Conservation (phyloP, 2,888 invertebrate genomes). For the Cephus rjabovi region DNA sequence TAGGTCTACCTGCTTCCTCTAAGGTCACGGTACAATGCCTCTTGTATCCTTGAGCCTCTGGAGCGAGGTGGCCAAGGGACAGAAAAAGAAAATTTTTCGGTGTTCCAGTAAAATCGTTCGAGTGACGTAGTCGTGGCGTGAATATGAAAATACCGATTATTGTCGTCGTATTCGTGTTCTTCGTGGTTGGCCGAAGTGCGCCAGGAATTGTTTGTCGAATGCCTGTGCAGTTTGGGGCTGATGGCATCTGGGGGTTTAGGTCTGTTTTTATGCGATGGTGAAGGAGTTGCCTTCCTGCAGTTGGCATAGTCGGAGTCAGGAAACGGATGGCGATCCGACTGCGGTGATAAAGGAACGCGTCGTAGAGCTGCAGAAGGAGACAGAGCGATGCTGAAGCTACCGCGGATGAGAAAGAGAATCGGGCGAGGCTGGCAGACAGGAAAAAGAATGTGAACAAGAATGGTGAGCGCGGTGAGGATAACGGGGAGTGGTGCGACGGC, state of each 20-base stretch:
- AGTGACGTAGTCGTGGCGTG: background rate
- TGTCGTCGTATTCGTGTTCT: background rate
- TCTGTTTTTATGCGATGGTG: background rate
- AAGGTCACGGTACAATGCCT: background rate
- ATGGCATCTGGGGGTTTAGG: background rate
- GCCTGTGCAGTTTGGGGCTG: background rate
- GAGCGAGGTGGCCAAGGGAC: background rate
- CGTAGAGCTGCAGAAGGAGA: background rate
- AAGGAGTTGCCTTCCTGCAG: background rate
- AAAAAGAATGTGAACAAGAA: background rate
- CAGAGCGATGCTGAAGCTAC: background rate
- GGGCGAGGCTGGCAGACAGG: background rate
- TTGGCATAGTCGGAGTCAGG: constrained; percentile 14
- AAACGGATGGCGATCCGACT: constrained; percentile 37
- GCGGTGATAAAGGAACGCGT: constrained; percentile 35
- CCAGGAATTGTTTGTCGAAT: background rate
- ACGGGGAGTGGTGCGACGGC: background rate
- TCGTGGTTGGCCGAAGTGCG: background rate
- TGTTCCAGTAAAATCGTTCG: background rate
- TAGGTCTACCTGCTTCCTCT: background rate
- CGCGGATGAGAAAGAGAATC: background rate
- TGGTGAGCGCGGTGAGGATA: background rate
- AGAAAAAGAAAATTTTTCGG: background rate
- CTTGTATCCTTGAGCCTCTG: background rate
- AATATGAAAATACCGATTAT: background rate